These are phyloP conservation scores for Leptinotarsa defecta DNA, from an alignment of 1,140 invertebrate species.

Conservation along the genomic window DNA sequence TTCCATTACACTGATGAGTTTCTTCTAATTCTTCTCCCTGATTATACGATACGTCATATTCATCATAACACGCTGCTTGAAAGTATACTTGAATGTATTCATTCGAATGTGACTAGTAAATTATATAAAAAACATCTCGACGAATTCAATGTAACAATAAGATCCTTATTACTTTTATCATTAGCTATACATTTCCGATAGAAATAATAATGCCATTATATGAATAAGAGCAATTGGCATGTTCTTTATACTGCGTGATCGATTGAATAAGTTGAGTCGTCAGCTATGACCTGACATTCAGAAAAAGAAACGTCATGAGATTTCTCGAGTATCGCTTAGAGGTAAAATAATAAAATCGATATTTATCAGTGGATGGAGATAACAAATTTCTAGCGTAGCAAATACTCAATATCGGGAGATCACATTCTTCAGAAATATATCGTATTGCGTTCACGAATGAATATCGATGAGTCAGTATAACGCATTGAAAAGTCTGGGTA, in stretches of 20 bases:
- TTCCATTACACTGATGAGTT: too few species aligned
- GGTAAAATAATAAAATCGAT: conserved; percentile 5
- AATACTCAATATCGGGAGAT: too few species aligned
- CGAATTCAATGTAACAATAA: conserved; percentile 21
- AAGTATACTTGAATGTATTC: background rate
- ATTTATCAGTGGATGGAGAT: background rate
- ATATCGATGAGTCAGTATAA: background rate
- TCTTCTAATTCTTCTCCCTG: too few species aligned
- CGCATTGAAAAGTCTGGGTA: background rate
- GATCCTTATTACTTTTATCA: conserved; percentile 28
- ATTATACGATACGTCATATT: too few species aligned
- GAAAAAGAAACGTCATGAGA: background rate
- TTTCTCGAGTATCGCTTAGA: background rate
- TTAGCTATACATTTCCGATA: conserved; percentile 24
- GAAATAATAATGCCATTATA: conserved; percentile 25
- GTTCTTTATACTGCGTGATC: background rate
- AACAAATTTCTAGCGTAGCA: too few species aligned
- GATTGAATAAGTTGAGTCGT: conserved; percentile 15
- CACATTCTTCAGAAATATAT: too few species aligned
- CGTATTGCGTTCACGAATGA: background rate
- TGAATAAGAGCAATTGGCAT: conserved; percentile 6
- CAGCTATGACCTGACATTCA: background rate
- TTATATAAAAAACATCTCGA: background rate
- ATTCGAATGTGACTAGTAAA: conserved; percentile 17
- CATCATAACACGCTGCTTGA: background rate